Base-by-base conservation (phyloP, 2,888 invertebrate species). In the Epirrhoe alternata region DNA sequence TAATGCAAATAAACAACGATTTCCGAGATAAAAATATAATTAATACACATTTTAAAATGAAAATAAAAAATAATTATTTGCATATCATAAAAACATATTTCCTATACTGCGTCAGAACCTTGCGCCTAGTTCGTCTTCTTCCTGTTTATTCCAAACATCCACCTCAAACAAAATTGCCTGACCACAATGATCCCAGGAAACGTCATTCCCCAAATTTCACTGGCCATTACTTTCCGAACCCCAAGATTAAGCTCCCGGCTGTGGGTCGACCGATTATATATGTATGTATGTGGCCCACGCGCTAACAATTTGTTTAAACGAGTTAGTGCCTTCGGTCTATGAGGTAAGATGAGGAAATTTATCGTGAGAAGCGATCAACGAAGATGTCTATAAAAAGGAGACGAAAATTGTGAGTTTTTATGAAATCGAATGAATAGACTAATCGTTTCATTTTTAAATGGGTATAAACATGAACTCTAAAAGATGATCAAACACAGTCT, bases 281-380 rank as follows among this genome's bases (percentile, higher is more conserved):
- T 64, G 69, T 70, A 75, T 72, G 63, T 68, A 67, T 72, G 65
- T 47, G 70, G 59, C 59, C 72, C 73, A 74, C 73, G 76, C 72
- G 66, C 74, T 69, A 68, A 64, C 70, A 73, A 79, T 75, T 77
- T 77, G 74, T 78, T 74, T 72, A 70, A 75, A 72, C 68, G 71
- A 71, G 73, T 72, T 69, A 68, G 49, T 66, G 68, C 68, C 71
- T 63, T 59, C 58, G 60, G 66, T 68, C 67, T 70, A 54, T 68
- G 57, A 62, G 59, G 68, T 73, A 71, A 74, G 74, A 71, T 64
- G n/a, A 72, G 72, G 66, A 66, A 70, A 75, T 74, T 68, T 73
- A 72, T 75, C 63, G 72, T 66, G 64, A 62, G 62, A 64, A 64
- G 54, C 69, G 67, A 68, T 70, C 62, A 51, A 69, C 63, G 61